Evolutionary conservation across 2,888 invertebrate species (phyloP), one percentile per base, ranked within the genome.

Genomic region (Dione juno): DNA sequence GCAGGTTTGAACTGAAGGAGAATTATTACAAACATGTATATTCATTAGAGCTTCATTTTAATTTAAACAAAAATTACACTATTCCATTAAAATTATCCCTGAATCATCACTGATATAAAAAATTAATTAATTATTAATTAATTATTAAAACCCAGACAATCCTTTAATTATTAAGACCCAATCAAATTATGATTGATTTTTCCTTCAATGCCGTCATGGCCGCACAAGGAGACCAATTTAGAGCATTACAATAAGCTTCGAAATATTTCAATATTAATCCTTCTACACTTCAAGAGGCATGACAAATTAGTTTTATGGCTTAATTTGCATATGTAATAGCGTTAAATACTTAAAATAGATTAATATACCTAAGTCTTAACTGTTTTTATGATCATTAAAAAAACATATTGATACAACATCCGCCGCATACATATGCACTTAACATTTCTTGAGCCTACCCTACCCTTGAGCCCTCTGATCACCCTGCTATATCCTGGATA

Each of bases 171-270:
- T n/a, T n/a, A n/a, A n/a, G n/a, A n/a, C n/a, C n/a, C n/a, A n/a
- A n/a, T n/a, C n/a, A n/a, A n/a, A n/a, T n/a, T n/a, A n/a, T 28
- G 5, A 28, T 45, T 43, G 6, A n/a, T 61, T 28, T 61, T 61
- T 61, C 59, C 43, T 7, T n/a, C 21, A 28, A 61, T 59, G 59
- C n/a, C 59, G 59, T 43, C 28, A 61, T 43, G 21, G 41, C 41
- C n/a, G 9, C 59, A 61, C 28, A 59, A 43, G n/a, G 14, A 21
- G 43, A 43, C 41, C 7, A 43, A 43, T 43, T 61, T 61, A 11
- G 58, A 19, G 19, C 14, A 7, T 58, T 41, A 43, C 21, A 45
- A 45, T 43, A 43, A 28, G n/a, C 28, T 14, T 45, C 14, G 28
- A 45, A 43, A 43, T 61, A n/a, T 43, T 43, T 61, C 9, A 28